phyloP scores from a whole-genome alignment of 2,113 vertebrate species.

The Phaetusa simplex region DNA sequence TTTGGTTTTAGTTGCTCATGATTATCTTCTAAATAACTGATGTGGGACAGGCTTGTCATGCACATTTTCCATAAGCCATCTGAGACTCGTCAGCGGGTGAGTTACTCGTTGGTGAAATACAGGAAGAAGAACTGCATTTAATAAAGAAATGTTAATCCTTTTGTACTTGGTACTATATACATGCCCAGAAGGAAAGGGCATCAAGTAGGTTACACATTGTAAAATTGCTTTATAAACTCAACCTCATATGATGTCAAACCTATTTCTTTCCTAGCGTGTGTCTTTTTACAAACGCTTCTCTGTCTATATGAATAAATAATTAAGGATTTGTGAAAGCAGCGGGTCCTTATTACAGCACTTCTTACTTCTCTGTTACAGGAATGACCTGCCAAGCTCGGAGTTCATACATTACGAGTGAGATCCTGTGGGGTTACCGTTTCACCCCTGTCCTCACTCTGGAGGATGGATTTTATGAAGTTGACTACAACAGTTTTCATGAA shows the following conservation, averaged over 20 bases:
- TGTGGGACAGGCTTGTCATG: neutral
- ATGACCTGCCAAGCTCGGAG: conserved; percentile 98
- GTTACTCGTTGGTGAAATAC: neutral
- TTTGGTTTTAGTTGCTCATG: neutral
- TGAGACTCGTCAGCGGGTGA: neutral
- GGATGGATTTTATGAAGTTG: conserved; percentile 97
- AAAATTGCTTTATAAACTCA: neutral
- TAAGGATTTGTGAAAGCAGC: neutral
- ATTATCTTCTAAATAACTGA: neutral
- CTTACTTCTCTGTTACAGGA: conserved; percentile 75
- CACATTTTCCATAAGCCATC: neutral
- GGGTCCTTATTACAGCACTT: neutral
- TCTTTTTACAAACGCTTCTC: neutral
- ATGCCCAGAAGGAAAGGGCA: neutral
- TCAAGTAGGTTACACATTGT: neutral
- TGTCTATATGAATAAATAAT: neutral
- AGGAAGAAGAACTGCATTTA: neutral
- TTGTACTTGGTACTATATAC: neutral
- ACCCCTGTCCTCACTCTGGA: conserved; percentile 95
- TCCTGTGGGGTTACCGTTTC: conserved; percentile 97
- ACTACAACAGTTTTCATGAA: conserved; percentile 98
- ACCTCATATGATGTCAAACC: neutral
- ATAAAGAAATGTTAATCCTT: neutral
- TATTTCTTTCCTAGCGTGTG: neutral
- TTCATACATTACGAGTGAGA: conserved; percentile 93